phyloP scores from a whole-genome alignment of 2,113 vertebrate genomes.

The Tympanuchus pallidicinctus region DNA sequence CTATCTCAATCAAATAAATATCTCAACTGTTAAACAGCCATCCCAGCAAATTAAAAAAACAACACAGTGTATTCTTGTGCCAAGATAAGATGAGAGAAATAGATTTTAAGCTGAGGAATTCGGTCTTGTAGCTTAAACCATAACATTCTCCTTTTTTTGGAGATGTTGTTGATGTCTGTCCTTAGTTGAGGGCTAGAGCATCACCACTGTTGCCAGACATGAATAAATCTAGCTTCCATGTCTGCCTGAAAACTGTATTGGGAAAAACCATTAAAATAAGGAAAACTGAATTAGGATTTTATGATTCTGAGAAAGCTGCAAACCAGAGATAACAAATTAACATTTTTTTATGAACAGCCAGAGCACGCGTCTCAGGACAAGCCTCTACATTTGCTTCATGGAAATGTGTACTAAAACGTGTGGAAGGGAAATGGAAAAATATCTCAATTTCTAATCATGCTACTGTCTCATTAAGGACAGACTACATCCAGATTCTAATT shows the following conservation, averaged over 20 bases:
- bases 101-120: neutral
- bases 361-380: neutral
- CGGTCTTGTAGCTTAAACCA: neutral
- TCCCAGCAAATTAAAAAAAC: neutral
- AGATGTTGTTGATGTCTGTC: neutral
- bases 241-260: conserved; percentile 23
- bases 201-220: neutral
- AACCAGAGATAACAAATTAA: conserved; percentile 51
- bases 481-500: conserved; percentile 36
- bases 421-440: neutral
- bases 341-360: neutral
- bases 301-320: conserved; percentile 59
- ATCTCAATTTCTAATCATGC: conserved; percentile 29
- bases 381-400: neutral
- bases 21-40: neutral
- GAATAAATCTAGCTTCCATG: neutral
- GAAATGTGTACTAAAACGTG: neutral
- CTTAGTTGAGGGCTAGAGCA: neutral
- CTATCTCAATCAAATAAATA: neutral
- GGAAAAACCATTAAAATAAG: conserved; percentile 47
- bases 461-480: conserved; percentile 34
- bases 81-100: neutral
- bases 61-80: neutral
- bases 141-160: neutral
- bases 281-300: conserved; percentile 52